A percentile compares a stretch with the other conserved stretches of the same genome.
phyloP scores from a whole-genome alignment of 2,888 invertebrate species.

The Oligia fasciuncula region DNA sequence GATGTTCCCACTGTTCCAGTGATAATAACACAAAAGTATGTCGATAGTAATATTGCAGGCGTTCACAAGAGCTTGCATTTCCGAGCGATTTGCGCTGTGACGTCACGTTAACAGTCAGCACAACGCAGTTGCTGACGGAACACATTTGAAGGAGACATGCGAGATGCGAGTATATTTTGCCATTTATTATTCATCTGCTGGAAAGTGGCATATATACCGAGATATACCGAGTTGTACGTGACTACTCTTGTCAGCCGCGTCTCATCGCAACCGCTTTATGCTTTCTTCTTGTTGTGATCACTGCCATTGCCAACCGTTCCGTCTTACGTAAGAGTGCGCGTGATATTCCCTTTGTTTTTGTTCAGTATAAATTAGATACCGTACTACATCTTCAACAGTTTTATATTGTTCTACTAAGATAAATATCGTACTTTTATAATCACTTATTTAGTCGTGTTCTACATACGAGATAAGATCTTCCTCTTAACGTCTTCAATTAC shows the following conservation, averaged over 20 bases:
- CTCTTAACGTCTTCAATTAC: conserved; percentile 43
- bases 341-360: conserved; percentile 66
- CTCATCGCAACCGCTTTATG: conserved; percentile 75
- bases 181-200: conserved; percentile 87
- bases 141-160: conserved; percentile 45
- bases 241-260: conserved; percentile 78
- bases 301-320: conserved; percentile 72
- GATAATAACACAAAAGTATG: conserved; percentile 59
- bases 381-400: conserved; percentile 12
- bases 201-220: conserved; percentile 84
- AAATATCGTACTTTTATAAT: conserved; percentile 57
- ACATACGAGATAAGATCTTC: conserved; percentile 44
- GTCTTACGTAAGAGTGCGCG: conserved; percentile 71
- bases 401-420: conserved; percentile 27
- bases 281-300: conserved; percentile 77
- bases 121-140: conserved; percentile 70
- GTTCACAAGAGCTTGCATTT: conserved; percentile 64
- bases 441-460: conserved; percentile 41
- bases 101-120: conserved; percentile 68
- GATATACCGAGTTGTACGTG: conserved; percentile 83
- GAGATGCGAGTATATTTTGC: conserved; percentile 79
- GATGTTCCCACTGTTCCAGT: conserved; percentile 13
- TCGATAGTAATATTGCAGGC: conserved; percentile 52
- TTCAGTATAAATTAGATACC: conserved; percentile 35
- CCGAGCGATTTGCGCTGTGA: conserved; percentile 64